Evolutionary conservation across 2,888 invertebrate species (phyloP), one percentile per base, ranked within the genome.

Genomic region (Hyalella azteca): DNA sequence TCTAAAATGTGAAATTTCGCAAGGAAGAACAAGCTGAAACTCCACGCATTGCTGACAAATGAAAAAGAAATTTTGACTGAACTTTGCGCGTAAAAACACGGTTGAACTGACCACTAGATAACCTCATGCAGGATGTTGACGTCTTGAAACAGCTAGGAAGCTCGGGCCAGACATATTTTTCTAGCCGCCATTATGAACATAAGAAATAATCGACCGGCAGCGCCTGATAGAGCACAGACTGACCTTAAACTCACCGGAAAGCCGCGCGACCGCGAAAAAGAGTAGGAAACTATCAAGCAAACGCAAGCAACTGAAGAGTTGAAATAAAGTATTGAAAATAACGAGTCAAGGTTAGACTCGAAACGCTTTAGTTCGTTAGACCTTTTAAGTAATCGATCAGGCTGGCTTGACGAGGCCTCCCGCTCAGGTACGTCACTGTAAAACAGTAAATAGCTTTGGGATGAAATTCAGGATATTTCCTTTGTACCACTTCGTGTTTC

Each of bases 201-300:
- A 54, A 29, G 54, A 54, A 54, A 54, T 26, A 22, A 22, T 54
- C 54, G 26, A 26, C 9, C 22, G 54, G 29, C 22, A 29, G 54
- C 54, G 29, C 54, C 22, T 54, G 54, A 54, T 54, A 54, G 54
- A 54, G 54, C 54, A 54, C 29, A 22, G 54, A 54, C 54, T 54
- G 19, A 54, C 54, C 54, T 54, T 54, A 11, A 54, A 54, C 29
- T 22, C 29, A 29, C 54, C 54, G 54, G 54, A 54, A 54, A n/a
- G n/a, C n/a, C n/a, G 54, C 54, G 26, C 7, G 54, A 26, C 54
- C 54, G 26, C 22, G 54, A 3, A 54, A 29, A 29, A 26, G 54
- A 26, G 29, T 54, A 11, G 54, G 22, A 54, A 54, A 29, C 54
- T 22, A 54, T 54, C 26, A 54, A 54, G 11, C 29, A 22, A 54